A percentile compares a stretch with the other conserved stretches of the same genome.
phyloP scores from a whole-genome alignment of 2,113 vertebrate species.

The Chiloscyllium plagiosum region DNA sequence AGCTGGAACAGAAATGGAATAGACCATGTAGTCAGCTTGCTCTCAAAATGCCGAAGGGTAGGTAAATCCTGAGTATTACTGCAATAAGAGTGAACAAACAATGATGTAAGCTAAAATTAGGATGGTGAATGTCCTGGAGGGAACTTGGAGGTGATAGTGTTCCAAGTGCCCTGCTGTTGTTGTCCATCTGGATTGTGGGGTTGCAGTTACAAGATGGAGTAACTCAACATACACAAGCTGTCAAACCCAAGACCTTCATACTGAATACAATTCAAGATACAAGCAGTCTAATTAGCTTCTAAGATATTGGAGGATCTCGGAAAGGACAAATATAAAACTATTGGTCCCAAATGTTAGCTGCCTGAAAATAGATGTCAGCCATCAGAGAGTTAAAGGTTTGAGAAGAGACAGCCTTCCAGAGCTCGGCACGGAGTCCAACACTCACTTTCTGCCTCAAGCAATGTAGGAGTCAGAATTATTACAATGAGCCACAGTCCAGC shows the following conservation, averaged over 20 bases:
- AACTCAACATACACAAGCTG: neutral
- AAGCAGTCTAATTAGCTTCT: neutral
- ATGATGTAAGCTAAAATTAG: neutral
- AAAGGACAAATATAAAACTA: neutral
- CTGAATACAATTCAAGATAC: neutral
- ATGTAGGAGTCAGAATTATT: conserved; percentile 6
- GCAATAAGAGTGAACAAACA: neutral
- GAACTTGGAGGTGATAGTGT: neutral
- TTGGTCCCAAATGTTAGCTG: neutral
- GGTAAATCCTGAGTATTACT: neutral
- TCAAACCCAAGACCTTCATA: neutral
- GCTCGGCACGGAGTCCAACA: neutral
- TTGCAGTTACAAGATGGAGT: neutral
- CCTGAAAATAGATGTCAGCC: neutral
- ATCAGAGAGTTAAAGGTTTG: neutral
- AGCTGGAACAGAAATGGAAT: neutral
- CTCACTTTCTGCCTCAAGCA: neutral
- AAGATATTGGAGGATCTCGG: neutral
- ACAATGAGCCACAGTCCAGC: neutral
- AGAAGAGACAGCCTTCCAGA: neutral
- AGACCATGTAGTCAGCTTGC: neutral
- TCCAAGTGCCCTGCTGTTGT: neutral
- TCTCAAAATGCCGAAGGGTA: neutral
- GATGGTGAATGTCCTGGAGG: neutral
- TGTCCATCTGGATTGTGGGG: neutral